These are phyloP conservation scores for Masnerella sp. DNA, from an alignment of 2,888 invertebrate genomes.

Conservation along the genomic window DNA sequence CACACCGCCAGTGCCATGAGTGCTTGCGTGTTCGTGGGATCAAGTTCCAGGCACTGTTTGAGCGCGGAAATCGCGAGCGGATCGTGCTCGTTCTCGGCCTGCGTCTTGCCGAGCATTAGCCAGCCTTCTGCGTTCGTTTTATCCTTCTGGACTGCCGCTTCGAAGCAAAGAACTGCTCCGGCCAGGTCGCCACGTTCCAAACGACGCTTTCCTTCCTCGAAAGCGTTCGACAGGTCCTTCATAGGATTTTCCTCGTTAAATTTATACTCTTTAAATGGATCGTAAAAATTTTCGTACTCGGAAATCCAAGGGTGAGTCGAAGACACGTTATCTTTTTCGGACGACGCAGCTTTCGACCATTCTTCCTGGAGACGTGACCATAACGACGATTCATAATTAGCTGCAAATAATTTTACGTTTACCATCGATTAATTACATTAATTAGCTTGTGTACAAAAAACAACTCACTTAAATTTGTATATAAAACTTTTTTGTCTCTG, in stretches of 20 bases:
- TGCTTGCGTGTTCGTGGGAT: conserved; percentile 89
- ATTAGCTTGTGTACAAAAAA: no score
- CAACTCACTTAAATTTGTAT: no score
- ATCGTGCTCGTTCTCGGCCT: conserved; percentile 99
- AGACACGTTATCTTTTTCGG: conserved; percentile 76
- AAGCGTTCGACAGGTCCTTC: conserved; percentile 85
- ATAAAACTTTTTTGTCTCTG: no score
- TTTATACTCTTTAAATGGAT: conserved; percentile 85
- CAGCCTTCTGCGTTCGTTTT: conserved; percentile 89
- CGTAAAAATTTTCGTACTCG: conserved; percentile 82
- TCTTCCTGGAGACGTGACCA: conserved; percentile 85
- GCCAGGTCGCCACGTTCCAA: conserved; percentile 93
- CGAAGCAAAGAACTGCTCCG: conserved; percentile 96
- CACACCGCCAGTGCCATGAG: conserved; percentile 95
- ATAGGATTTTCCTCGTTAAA: conserved; percentile 93
- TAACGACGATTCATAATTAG: conserved; percentile 76
- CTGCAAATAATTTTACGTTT: no score
- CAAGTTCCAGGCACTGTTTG: conserved; percentile 88
- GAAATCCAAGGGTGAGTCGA: conserved; percentile 85
- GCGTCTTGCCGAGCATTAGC: conserved; percentile 92
- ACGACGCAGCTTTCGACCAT: conserved; percentile 84
- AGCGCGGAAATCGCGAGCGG: conserved; percentile 94
- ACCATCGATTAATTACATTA: no score
- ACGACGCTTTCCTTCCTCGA: conserved; percentile 91
- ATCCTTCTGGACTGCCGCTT: conserved; percentile 93